Percentiles rank a stretch among this genome's conserved stretches.
phyloP scores from a whole-genome alignment of 1,140 invertebrate species.

The Psilanteris sp. region DNA sequence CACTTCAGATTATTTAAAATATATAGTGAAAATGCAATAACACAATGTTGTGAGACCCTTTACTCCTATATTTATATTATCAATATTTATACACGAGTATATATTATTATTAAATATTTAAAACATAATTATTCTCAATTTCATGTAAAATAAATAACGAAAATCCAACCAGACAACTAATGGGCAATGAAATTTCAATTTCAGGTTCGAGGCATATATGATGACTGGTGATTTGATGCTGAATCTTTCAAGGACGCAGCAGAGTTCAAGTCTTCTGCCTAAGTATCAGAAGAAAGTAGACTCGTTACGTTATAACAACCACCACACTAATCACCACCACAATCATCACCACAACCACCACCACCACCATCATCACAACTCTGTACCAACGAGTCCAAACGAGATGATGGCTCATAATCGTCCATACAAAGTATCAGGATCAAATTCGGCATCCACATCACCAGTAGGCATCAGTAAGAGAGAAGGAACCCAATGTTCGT shows the following conservation, averaged over 20 bases:
- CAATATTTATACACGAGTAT: too few species aligned
- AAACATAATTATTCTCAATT: too few species aligned
- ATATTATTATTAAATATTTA: too few species aligned
- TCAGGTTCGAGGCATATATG: constrained; percentile 92
- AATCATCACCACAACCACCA: constrained; percentile 77
- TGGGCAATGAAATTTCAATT: constrained; percentile 4
- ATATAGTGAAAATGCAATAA: too few species aligned
- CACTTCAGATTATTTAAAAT: too few species aligned
- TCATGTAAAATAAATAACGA: too few species aligned
- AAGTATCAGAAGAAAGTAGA: constrained; percentile 85
- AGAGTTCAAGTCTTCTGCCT: constrained; percentile 82
- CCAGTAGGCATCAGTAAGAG: constrained; percentile 80
- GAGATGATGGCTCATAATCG: constrained; percentile 81
- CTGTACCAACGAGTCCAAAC: constrained; percentile 90
- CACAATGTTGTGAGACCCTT: too few species aligned
- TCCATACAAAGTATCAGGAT: constrained; percentile 75
- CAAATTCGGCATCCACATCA: constrained; percentile 81
- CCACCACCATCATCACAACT: constrained; percentile 82
- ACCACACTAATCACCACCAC: constrained; percentile 72
- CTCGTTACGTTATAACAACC: constrained; percentile 80
- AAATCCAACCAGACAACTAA: too few species aligned
- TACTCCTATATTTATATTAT: too few species aligned
- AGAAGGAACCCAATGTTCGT: constrained; percentile 65
- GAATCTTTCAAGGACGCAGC: constrained; percentile 90
- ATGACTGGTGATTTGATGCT: constrained; percentile 98